Conservation (phyloP, 2,888 invertebrate genomes). For the Chromoteleia sp. region DNA sequence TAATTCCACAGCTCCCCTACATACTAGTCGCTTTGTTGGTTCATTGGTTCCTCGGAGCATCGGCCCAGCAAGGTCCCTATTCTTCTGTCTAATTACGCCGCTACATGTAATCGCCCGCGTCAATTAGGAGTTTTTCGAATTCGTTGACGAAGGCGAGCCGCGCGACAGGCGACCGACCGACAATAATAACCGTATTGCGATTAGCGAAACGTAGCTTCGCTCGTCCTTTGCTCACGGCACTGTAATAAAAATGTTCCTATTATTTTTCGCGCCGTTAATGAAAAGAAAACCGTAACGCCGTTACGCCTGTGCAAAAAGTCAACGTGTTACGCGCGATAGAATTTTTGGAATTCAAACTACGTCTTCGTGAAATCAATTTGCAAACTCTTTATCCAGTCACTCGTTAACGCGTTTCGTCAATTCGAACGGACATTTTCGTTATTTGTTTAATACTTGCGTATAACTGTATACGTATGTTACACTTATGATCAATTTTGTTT, state of each 20-base stretch:
- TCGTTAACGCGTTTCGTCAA: too few relatives aligned
- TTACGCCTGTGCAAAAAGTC: too few relatives aligned
- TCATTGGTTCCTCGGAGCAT: slow-evolving; percentile 66
- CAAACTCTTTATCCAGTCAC: too few relatives aligned
- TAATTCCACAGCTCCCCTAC: slow-evolving; percentile 32
- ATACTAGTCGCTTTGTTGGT: slow-evolving; percentile 43
- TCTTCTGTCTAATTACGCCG: slow-evolving; percentile 64
- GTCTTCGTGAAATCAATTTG: too few relatives aligned
- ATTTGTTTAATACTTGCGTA: too few relatives aligned
- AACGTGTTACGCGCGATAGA: too few relatives aligned
- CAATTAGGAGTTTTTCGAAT: slow-evolving; percentile 63
- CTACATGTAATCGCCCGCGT: slow-evolving; percentile 62
- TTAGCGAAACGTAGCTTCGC: slow-evolving; percentile 33
- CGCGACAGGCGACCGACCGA: slow-evolving; percentile 56
- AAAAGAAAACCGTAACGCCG: slow-evolving; percentile 32
- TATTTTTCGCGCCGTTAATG: slow-evolving; percentile 37
- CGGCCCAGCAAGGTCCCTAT: slow-evolving; percentile 57
- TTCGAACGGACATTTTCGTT: too few relatives aligned
- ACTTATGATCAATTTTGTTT: too few relatives aligned
- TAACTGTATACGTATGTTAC: too few relatives aligned
- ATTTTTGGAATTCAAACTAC: too few relatives aligned
- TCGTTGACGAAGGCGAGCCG: slow-evolving; percentile 47
- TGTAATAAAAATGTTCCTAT: slow-evolving; percentile 35
- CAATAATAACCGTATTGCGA: slow-evolving; percentile 50
- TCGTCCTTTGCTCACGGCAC: slow-evolving; percentile 27